Evolutionary conservation across 2,888 invertebrate species (phyloP).

Genomic region (Drosophila melanosoma): DNA sequence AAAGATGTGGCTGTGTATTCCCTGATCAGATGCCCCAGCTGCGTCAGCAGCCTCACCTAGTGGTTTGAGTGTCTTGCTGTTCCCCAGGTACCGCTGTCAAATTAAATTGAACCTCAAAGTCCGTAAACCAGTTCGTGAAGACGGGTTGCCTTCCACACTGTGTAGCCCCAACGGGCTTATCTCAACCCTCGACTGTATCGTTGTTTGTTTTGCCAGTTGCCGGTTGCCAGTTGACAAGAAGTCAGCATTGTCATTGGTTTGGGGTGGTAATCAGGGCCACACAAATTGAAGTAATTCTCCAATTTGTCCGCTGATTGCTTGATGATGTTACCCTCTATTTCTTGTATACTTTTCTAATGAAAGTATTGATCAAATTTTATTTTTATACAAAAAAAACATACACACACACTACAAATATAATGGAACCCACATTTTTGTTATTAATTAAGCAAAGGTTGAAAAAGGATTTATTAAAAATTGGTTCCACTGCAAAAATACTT

Average conservation of each 20-base stretch:
- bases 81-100: conserved; percentile 43
- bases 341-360: not conserved
- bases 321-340: not conserved
- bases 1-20: not conserved
- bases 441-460: not conserved
- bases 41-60: conserved; percentile 1
- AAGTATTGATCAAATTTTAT: not conserved
- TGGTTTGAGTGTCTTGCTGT: conserved; percentile 14
- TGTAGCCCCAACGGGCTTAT: conserved; percentile 2
- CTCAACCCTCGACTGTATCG: not conserved
- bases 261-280: conserved; percentile 11
- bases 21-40: not conserved
- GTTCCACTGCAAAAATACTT: not conserved
- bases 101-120: conserved; percentile 56
- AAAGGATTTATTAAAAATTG: not conserved
- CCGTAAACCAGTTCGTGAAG: conserved; percentile 4
- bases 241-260: conserved; percentile 17
- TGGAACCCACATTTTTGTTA: not conserved
- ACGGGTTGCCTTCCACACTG: conserved; percentile 2
- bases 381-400: not conserved
- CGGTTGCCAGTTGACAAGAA: conserved; percentile 14
- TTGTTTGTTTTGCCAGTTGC: conserved; percentile 16
- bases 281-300: not conserved
- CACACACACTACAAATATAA: not conserved
- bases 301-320: conserved; percentile 3